Base-by-base conservation (phyloP, 2,113 vertebrate species). In the Gnathonemus longibarbis region DNA sequence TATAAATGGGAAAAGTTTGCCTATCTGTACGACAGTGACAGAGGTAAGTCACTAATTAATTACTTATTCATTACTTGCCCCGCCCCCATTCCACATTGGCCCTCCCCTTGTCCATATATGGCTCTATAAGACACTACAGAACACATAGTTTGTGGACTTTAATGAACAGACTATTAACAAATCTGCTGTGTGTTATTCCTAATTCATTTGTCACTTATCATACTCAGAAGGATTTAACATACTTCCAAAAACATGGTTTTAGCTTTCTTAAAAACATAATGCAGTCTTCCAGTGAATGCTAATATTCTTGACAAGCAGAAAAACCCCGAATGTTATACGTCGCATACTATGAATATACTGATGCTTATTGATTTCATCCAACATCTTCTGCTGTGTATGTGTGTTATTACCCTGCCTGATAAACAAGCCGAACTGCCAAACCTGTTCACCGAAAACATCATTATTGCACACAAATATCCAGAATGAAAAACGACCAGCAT, bases 1-100 rank as follows among this genome's bases (percentile, higher is more conserved):
- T 99, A 99, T 93, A 98, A 98, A 70, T 99, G 98, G 98, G 98
- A 98, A 89, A 98, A 97, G 93, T 99, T 99, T 95, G 98, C 98
- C 0, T 99, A 99, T 93, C 95, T 99, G 6, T 99, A 99, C 8
- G 98, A 99, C 95, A 98, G 98, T 2, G 98, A 99, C 92, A 94
- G 98, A 97, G 98, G 98, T 99, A 95, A 94, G 95, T 58, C 58
- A 52, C 2, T 70, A 31, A 31, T 35, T 35, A 19, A 49, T 50
- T 86, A 86, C 84, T 27, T n/a, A 21, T n/a, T 42, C 19, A 84
- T 48, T 24, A 24, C 21, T 24, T 84, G 24, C 83, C 62, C 62
- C 27, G 10, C 62, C 62, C 62, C 10, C 9, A 70, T 70, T 27
- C 62, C 62, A 0, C 9, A 27, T 66, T 66, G 62, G 62, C 62